phyloP scores from a whole-genome alignment of 2,113 vertebrate species.

The Xiphorhynchus elegans region DNA sequence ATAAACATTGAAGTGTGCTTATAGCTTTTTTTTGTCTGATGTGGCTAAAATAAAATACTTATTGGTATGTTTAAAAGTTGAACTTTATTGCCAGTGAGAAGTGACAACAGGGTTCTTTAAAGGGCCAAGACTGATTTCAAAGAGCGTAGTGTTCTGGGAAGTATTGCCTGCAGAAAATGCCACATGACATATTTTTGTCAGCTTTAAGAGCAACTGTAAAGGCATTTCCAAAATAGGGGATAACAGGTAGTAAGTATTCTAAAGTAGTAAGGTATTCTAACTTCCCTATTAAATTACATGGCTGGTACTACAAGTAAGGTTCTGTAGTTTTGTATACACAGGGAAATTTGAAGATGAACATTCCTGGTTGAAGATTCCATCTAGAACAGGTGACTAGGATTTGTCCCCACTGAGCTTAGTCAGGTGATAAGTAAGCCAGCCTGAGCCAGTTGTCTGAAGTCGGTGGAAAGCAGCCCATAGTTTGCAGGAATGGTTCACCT shows the following conservation, averaged over 20 bases:
- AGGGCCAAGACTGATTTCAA: background rate
- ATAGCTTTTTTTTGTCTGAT: background rate
- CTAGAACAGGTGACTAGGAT: background rate
- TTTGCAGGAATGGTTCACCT: background rate
- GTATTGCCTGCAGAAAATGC: background rate
- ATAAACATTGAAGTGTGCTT: background rate
- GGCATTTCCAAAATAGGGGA: background rate
- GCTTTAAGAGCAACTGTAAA: background rate
- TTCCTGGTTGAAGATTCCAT: background rate
- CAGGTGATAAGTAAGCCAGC: background rate
- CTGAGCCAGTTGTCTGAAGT: background rate
- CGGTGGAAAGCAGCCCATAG: background rate
- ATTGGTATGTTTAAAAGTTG: background rate
- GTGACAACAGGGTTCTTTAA: background rate
- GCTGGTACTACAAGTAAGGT: background rate
- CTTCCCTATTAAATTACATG: background rate
- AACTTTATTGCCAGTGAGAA: background rate
- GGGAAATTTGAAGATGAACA: background rate
- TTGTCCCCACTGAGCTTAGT: background rate
- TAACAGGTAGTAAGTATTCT: background rate
- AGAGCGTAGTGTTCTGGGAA: background rate
- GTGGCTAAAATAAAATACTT: background rate
- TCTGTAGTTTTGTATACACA: background rate
- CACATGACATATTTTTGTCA: rapidly evolving
- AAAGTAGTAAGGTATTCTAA: background rate